These are phyloP conservation scores for Meandrina meandrites DNA, from an alignment of 92 coral and sea anemone genomes.

Conservation along the genomic window DNA sequence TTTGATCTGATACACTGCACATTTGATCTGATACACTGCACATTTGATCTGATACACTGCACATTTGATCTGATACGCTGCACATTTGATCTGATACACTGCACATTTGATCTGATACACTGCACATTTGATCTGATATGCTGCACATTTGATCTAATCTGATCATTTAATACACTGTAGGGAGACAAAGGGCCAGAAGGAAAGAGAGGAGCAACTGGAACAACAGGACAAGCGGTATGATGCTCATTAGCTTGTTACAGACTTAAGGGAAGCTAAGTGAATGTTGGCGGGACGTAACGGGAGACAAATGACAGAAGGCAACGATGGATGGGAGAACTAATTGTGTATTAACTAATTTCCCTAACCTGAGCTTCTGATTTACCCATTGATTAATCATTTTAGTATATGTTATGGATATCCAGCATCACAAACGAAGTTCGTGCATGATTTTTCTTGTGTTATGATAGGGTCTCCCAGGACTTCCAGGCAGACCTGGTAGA, in stretches of 20 bases:
- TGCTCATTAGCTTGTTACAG: not conserved
- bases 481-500: slow-evolving; percentile 19
- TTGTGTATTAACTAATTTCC: too few relatives aligned
- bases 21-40: not conserved
- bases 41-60: not conserved
- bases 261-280: too few relatives aligned
- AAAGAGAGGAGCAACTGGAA: slow-evolving; percentile 30
- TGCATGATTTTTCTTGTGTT: not conserved
- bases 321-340: too few relatives aligned
- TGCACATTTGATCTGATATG: not conserved
- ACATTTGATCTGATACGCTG: not conserved
- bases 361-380: too few relatives aligned
- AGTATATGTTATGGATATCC: too few relatives aligned
- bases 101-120: not conserved
- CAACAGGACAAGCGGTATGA: slow-evolving; percentile 14
- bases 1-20: not conserved
- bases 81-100: not conserved
- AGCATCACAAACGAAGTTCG: not conserved
- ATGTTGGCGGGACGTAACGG: too few relatives aligned
- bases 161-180: not conserved
- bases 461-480: slow-evolving; percentile 36
- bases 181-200: slow-evolving; percentile 48
- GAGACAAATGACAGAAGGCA: too few relatives aligned
- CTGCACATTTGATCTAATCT: too few relatives aligned
- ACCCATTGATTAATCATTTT: too few relatives aligned